A percentile compares a stretch with the other conserved stretches of the same genome.
phyloP scores from a whole-genome alignment of 64 coral and sea anemone genomes.

The Dendrophyllia cribrosa region DNA sequence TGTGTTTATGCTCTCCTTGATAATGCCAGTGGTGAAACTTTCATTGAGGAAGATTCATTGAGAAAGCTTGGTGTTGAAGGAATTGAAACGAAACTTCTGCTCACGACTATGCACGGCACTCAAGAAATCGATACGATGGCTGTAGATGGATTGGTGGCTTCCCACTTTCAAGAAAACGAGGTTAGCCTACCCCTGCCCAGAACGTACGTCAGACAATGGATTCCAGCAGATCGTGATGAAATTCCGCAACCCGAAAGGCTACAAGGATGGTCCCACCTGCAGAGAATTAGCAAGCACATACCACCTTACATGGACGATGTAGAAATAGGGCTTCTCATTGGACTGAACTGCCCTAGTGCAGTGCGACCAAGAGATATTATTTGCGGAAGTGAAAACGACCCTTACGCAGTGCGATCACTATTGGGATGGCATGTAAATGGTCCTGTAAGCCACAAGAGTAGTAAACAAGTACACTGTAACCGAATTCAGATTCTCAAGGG shows the following conservation, averaged over 20 bases:
- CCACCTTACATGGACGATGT: slow-evolving; percentile 44
- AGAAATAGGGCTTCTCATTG: slow-evolving; percentile 44
- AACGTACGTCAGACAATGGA: slow-evolving; percentile 26
- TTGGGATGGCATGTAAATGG: slow-evolving; percentile 46
- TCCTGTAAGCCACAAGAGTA: slow-evolving; percentile 4
- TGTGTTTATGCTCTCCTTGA: slow-evolving; percentile 76
- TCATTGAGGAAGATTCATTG: slow-evolving; percentile 57
- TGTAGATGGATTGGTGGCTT: slow-evolving; percentile 38
- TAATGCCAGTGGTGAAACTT: slow-evolving; percentile 81
- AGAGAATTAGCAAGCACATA: slow-evolving; percentile 18
- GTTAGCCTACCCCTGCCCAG: slow-evolving; percentile 14
- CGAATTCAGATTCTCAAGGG: slow-evolving; percentile 26
- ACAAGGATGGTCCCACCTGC: background rate
- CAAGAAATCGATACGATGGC: slow-evolving; percentile 55
- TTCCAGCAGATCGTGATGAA: slow-evolving; percentile 50
- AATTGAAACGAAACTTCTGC: slow-evolving; percentile 48
- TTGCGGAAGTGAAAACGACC: background rate
- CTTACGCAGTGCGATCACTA: slow-evolving; percentile 21
- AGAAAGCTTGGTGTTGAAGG: slow-evolving; percentile 56
- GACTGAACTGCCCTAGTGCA: slow-evolving; percentile 52
- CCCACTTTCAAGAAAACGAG: slow-evolving; percentile 10
- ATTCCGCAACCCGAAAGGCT: slow-evolving; percentile 4
- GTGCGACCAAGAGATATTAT: slow-evolving; percentile 25
- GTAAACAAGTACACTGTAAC: slow-evolving; percentile 41
- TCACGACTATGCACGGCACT: slow-evolving; percentile 75